Percentiles rank a stretch among this genome's conserved stretches.
Conservation (phyloP, 2,797 vertebrate genomes). For the Ficedula albicollis region DNA sequence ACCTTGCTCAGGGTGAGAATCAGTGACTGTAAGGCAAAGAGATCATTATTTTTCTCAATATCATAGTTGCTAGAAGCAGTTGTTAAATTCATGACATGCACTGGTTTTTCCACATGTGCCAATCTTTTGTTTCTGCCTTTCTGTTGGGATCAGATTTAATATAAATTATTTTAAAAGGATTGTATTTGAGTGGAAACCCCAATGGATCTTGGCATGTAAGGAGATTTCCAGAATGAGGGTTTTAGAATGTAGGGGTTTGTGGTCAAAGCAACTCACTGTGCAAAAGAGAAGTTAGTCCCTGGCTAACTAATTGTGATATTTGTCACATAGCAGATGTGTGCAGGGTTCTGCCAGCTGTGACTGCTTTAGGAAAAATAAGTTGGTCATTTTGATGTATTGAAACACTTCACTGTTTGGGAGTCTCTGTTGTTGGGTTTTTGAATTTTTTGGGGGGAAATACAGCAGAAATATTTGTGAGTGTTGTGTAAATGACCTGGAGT, state of each 20-base stretch:
- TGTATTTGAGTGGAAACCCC: not conserved
- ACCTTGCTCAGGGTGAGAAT: not conserved
- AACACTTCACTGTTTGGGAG: not conserved
- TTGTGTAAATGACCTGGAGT: not conserved
- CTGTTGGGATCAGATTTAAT: not conserved
- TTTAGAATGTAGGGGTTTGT: not conserved
- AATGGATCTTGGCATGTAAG: not conserved
- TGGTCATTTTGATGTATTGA: not conserved
- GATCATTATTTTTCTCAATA: not conserved
- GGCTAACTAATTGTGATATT: not conserved
- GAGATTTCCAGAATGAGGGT: not conserved
- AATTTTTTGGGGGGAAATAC: accelerated
- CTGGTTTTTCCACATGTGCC: not conserved
- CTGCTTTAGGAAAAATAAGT: not conserved
- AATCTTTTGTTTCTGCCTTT: not conserved
- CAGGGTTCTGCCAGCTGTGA: not conserved
- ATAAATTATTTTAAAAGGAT: not conserved
- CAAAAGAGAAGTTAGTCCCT: not conserved
- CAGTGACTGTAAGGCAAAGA: not conserved
- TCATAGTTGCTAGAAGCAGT: not conserved
- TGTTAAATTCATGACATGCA: not conserved
- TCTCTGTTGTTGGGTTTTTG: not conserved
- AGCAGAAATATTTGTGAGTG: not conserved
- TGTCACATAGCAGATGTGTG: not conserved
- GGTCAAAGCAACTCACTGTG: not conserved